Conservation (phyloP, 2,888 invertebrate species). For the Coronaproctus castanopsis region DNA sequence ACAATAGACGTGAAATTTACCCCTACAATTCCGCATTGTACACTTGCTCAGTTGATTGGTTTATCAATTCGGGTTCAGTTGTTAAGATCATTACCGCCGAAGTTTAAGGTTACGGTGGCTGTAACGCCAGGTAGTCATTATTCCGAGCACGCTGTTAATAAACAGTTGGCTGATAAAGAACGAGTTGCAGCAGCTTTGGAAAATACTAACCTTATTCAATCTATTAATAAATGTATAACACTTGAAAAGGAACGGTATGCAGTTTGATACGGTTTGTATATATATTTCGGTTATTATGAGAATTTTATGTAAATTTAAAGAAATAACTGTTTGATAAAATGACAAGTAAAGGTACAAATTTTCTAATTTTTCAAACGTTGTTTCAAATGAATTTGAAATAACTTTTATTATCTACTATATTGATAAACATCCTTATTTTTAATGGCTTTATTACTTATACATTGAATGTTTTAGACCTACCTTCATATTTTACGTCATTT, state of each 20-base stretch:
- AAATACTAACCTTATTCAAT: slow-evolving; percentile 41
- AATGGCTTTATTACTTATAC: no score
- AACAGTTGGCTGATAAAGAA: slow-evolving; percentile 94
- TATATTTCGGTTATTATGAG: no score
- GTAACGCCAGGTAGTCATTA: slow-evolving; percentile 83
- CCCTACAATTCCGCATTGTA: slow-evolving; percentile 96
- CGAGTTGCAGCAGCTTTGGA: slow-evolving; percentile 92
- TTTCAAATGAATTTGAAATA: no score
- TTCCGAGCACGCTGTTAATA: slow-evolving; percentile 83
- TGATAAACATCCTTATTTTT: no score
- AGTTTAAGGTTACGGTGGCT: slow-evolving; percentile 69
- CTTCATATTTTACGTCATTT: no score
- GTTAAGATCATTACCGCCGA: slow-evolving; percentile 56
- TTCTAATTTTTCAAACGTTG: no score
- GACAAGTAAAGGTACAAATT: no score
- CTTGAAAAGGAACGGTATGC: slow-evolving; percentile 2
- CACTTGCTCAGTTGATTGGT: slow-evolving; percentile 80
- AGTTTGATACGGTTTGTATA: no score
- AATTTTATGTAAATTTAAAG: no score
- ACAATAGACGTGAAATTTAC: slow-evolving; percentile 64
- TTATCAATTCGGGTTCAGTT: slow-evolving; percentile 82
- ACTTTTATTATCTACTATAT: no score
- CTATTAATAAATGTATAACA: slow-evolving; percentile 11
- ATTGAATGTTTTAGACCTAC: no score
- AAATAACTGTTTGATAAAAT: no score